Conservation (phyloP, 2,888 invertebrate genomes). For the Eilema caniola region DNA sequence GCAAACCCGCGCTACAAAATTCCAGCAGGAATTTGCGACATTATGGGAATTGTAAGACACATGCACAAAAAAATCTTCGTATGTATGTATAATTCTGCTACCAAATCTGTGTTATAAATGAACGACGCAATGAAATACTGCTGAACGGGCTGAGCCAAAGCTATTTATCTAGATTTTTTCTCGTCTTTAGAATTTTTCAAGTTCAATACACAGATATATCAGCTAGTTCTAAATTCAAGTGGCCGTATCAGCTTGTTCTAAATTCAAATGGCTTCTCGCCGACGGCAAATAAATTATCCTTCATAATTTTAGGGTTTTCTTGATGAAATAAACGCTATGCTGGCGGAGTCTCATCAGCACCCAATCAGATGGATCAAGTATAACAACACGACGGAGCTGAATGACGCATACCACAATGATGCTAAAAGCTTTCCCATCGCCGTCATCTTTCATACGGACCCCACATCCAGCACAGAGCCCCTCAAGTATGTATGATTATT, state of each 20-base stretch:
- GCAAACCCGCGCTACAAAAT: neutral
- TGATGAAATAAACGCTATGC: conserved; percentile 88
- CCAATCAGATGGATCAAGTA: conserved; percentile 89
- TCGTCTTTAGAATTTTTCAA: neutral
- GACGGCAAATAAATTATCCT: neutral
- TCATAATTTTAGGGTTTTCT: conserved; percentile 85
- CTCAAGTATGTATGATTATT: conserved; percentile 78
- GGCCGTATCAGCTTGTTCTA: no score
- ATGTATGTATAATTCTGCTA: no score
- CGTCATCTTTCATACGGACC: conserved; percentile 88
- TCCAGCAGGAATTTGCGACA: neutral
- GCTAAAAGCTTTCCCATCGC: conserved; percentile 90
- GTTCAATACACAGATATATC: neutral
- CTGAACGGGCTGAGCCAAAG: neutral
- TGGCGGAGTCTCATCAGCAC: conserved; percentile 85
- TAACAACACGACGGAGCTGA: conserved; percentile 89
- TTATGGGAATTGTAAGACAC: neutral
- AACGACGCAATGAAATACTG: neutral
- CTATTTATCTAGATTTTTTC: neutral
- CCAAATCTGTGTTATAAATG: conserved; percentile 16
- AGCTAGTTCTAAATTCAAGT: no score
- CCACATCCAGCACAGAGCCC: conserved; percentile 71
- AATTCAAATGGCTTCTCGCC: no score
- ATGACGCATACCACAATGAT: conserved; percentile 90
- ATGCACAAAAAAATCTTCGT: neutral